phyloP scores from a whole-genome alignment of 2,797 vertebrate genomes.

The Crocidura indochinensis region DNA sequence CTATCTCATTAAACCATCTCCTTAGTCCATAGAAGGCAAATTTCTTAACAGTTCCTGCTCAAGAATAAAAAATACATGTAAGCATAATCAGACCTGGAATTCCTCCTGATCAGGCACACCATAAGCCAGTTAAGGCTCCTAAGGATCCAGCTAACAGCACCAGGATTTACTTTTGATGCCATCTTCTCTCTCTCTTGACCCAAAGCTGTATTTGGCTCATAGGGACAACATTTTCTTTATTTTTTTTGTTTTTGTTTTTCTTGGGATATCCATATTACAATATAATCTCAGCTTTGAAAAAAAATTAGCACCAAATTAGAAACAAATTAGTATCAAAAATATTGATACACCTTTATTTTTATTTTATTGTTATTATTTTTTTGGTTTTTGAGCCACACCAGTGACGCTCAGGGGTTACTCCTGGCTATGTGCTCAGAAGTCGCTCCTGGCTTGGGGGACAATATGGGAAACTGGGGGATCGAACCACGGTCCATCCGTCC shows the following conservation, averaged over 20 bases:
- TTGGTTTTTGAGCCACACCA: no score
- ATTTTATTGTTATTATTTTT: no score
- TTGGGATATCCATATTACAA: not conserved
- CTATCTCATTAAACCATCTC: not conserved
- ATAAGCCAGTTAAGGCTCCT: not conserved
- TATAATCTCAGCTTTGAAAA: constrained; percentile 45
- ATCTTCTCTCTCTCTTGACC: not conserved
- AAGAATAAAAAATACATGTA: constrained; percentile 6
- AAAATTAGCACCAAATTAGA: not conserved
- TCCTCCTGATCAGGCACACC: not conserved
- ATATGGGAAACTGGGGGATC: no score
- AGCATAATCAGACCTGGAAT: not conserved
- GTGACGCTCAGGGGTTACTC: no score
- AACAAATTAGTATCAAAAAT: not conserved
- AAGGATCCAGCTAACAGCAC: not conserved
- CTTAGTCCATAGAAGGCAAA: not conserved
- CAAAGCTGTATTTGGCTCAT: constrained; percentile 5
- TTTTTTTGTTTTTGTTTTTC: no score
- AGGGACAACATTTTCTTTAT: not conserved
- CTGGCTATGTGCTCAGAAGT: no score
- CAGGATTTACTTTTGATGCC: not conserved
- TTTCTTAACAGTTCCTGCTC: constrained; percentile 23
- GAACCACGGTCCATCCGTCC: no score
- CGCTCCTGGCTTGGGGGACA: no score
- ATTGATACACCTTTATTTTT: not conserved